Base-by-base conservation (phyloP, 2,113 vertebrate genomes). In the Lophius piscatorius region DNA sequence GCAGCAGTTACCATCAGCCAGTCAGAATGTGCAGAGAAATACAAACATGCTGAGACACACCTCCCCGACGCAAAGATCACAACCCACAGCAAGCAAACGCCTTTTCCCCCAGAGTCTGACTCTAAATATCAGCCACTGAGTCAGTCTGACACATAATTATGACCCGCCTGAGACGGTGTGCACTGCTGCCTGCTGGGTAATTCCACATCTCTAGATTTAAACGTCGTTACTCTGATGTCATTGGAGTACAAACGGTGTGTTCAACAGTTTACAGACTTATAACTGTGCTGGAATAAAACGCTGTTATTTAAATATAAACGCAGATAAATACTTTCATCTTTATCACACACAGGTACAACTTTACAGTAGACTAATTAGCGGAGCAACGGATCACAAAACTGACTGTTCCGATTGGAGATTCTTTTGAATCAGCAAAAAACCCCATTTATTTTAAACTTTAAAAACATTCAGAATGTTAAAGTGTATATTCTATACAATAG, bases 1-100 rank as follows among this genome's bases (percentile, higher is more conserved):
- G 29, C 29, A 31, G 29, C 9, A 33, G 38, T 31, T 54, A 57
- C 20, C 23, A 26, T 38, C 28, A 63, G 58, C 54, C 17, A 6
- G 22, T 54, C 54, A 28, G 38, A 73, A 38, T 7, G 48, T 23
- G 44, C 64, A 24, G 47, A 64, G 21, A n/a, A 49, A 21, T 7
- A 60, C 10, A 29, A 31, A 35, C 54, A 55, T 44, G 50, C 38
- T 26, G 13, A 55, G 11, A 39, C 26, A 59, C 5, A 4, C 40
- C 58, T 11, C 22, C 45, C 18, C 36, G 47, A 54, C 40, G 63
- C 34, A 17, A 29, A 24, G 50, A 40, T 11, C 36, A 2, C 54
- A 44, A 14, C 35, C 59, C 31, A 59, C 61, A 34, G 20, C 34
- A 2, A 60, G 16, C n/a, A 58, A 23, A 70, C 33, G 45, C 7